Evolutionary conservation across 1,140 invertebrate genomes (phyloP), one percentile per base, ranked within the genome.

Genomic region (Drosophila rufa): DNA sequence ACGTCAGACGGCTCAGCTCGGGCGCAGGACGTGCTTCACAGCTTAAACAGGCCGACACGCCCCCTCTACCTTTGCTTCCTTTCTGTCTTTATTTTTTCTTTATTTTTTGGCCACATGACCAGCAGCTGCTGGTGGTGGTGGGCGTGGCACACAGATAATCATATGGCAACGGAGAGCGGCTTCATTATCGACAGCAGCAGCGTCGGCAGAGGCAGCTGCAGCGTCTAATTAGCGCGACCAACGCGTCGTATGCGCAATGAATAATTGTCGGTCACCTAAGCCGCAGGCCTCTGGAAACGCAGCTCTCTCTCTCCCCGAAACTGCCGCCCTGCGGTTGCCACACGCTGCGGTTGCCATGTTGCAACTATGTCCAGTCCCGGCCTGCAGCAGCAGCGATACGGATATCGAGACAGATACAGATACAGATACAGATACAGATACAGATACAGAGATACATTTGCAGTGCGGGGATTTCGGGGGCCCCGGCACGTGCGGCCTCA

Each of bases 191-290:
- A 56, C 33, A 64, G 59, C 53, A 43, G 53, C 40, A 58, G 8
- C 33, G 77, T 79, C 76, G 68, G 81, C 60, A 79, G 75, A 61
- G 67, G 61, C 80, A 67, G 69, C 76, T 78, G 75, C 69, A 47
- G 61, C 70, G 67, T 74, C 82, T 86, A 86, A 86, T 86, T 89
- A 86, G 80, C 68, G 79, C 58, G 68, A 43, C 75, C 50, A 59
- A 79, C 70, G 75, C 65, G 70, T 62, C 76, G 73, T 85, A 85
- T 85, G 79, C 78, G 83, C 76, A 83, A 83, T 87, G 71, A 80
- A 82, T 80, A 87, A 86, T 82, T 79, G 55, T 50, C 57, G 59
- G 70, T 76, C 69, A 80, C 70, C 79, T 82, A 61, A 12, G 46
- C 40, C 36, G 17, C 73, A 47, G n/a, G 19, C 50, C 43, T 7